Evolutionary conservation across 2,797 vertebrate genomes (phyloP).

Genomic region (Tenualosa thibaudeaui): DNA sequence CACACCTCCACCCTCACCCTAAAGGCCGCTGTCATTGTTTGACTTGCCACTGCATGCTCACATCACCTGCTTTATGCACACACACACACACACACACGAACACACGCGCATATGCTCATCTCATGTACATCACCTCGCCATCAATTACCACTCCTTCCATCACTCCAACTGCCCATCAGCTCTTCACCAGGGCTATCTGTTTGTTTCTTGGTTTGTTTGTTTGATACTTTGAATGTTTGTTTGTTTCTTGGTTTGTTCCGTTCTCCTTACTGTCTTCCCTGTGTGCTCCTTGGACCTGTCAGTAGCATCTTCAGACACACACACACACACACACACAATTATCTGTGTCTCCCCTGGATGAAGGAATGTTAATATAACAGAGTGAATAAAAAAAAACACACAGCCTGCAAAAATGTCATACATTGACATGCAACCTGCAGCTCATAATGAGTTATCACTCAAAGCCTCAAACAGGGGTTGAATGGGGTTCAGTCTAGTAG

Average conservation of each 20-base stretch:
- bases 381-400: background rate
- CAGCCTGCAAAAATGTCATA: background rate
- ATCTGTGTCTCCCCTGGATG: background rate
- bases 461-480: background rate
- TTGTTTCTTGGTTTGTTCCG: background rate
- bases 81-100: conserved; percentile 29
- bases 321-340: background rate
- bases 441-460: background rate
- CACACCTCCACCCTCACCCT: conserved; percentile 23
- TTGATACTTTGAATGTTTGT: background rate
- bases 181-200: conserved; percentile 40
- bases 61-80: background rate
- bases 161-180: conserved; percentile 24
- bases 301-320: background rate
- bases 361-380: background rate
- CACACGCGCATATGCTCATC: conserved; percentile 34
- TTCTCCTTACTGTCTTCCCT: background rate
- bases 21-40: background rate
- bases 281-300: conserved; percentile 9
- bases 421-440: background rate
- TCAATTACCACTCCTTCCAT: conserved; percentile 38
- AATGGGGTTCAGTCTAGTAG: background rate
- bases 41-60: background rate
- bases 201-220: background rate
- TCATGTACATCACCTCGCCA: conserved; percentile 40